Base-by-base conservation (phyloP, 1,140 invertebrate species). In the Lineus longissimus region DNA sequence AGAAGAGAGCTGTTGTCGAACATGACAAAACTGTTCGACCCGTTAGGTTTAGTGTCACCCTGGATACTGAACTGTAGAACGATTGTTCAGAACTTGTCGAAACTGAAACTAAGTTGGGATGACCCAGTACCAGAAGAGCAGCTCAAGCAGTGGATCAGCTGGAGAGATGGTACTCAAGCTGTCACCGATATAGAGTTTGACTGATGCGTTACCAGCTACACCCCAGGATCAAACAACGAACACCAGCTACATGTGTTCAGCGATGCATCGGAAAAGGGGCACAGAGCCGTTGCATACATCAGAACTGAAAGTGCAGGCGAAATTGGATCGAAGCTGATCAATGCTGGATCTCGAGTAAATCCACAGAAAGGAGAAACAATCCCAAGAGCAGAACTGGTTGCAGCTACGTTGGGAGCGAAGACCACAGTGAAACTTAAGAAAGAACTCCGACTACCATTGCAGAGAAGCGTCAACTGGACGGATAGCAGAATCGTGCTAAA, bases 231-330 rank as follows among this genome's bases (percentile, higher is more conserved):
- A 19, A n/a, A n/a, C 4, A 27, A 7, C 6, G n/a, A 6, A 4
- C n/a, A 51, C n/a, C 47, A 51, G 47, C 47, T 51, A 7, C 47
- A 51, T 51, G 47, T 51, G 6, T 51, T 51, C n/a, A 51, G 47
- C 47, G 47, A 51, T 51, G 6, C 47, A n/a, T 51, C 47, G n/a
- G 6, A 51, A n/a, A 51, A 4, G n/a, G 47, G 19, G n/a, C 47
- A 51, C 47, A n/a, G 47, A 51, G 47, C n/a, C 4, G 25, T n/a
- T 4, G 47, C 47, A 7, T 51, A 51, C 47, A 51, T 51, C 47
- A 19, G 47, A 51, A 51, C 47, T 6, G 25, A 51, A n/a, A 51
- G 25, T 27, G n/a, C 47, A 27, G 25, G n/a, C 6, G n/a, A n/a
- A 51, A n/a, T 27, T 7, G 47, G n/a, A 51, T 19, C 25, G 9